These are phyloP conservation scores for Silurus aristotelis DNA, from an alignment of 2,797 vertebrate genomes.

Conservation along the genomic window DNA sequence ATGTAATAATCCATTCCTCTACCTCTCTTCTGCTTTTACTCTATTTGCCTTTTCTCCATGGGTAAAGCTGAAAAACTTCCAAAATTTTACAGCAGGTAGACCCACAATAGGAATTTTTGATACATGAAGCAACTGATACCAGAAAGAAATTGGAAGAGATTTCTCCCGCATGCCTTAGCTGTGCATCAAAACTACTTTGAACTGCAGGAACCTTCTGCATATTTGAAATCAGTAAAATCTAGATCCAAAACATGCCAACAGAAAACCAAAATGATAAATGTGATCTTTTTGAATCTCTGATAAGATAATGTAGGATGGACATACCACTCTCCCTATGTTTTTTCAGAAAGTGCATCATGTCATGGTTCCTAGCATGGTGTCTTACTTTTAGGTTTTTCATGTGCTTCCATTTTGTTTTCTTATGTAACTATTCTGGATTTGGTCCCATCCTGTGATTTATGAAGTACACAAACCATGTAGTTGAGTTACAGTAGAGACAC, in stretches of 20 bases:
- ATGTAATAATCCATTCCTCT: slow-evolving; percentile 34
- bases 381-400: too few relatives aligned
- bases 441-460: too few relatives aligned
- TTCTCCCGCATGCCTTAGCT: neutral
- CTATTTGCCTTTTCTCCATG: neutral
- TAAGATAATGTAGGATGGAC: neutral
- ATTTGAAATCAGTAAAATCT: neutral
- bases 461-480: too few relatives aligned
- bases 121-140: neutral
- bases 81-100: neutral
- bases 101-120: neutral
- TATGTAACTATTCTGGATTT: too few relatives aligned
- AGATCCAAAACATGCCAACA: neutral
- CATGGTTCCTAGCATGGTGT: too few relatives aligned
- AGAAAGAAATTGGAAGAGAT: neutral
- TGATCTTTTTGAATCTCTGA: neutral
- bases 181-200: neutral
- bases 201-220: neutral
- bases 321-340: neutral
- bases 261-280: neutral
- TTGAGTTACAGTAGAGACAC: too few relatives aligned
- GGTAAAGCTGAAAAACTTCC: neutral
- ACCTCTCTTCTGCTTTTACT: neutral
- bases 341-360: too few relatives aligned
- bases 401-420: too few relatives aligned